Conservation (phyloP, 2,888 invertebrate species). For the Pandemis cinnamomeana region DNA sequence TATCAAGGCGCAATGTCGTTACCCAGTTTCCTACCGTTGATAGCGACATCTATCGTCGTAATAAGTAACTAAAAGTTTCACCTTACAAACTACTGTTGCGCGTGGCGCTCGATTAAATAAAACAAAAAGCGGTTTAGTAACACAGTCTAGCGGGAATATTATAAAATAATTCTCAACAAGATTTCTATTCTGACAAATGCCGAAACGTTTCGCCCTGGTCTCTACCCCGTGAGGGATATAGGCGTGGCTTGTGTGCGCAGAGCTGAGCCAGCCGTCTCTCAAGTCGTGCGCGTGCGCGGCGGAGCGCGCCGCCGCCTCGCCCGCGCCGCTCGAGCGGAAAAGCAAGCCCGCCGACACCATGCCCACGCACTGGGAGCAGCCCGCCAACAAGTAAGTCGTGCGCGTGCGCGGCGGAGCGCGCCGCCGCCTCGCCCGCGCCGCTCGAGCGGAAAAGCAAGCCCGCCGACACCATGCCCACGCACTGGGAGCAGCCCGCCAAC, state of each 20-base stretch:
- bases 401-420: constrained; percentile 56
- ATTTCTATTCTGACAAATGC: no score
- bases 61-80: no score
- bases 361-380: constrained; percentile 88
- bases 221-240: no score
- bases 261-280: constrained; percentile 90
- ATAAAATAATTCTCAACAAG: no score
- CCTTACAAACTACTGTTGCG: no score
- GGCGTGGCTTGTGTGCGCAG: constrained; percentile 61
- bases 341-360: constrained; percentile 65
- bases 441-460: constrained; percentile 51
- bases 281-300: constrained; percentile 84
- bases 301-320: constrained; percentile 43
- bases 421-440: constrained; percentile 45
- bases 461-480: constrained; percentile 75
- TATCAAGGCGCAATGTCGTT: no score
- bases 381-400: constrained; percentile 70
- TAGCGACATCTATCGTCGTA: no score
- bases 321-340: constrained; percentile 48
- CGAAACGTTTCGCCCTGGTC: no score
- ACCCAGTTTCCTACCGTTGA: no score
- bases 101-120: no score
- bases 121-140: no score
- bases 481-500: constrained; percentile 87
- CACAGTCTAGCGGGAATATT: no score